These are phyloP conservation scores for Ptilonorhynchus violaceus DNA, from an alignment of 2,113 vertebrate species.

Conservation along the genomic window DNA sequence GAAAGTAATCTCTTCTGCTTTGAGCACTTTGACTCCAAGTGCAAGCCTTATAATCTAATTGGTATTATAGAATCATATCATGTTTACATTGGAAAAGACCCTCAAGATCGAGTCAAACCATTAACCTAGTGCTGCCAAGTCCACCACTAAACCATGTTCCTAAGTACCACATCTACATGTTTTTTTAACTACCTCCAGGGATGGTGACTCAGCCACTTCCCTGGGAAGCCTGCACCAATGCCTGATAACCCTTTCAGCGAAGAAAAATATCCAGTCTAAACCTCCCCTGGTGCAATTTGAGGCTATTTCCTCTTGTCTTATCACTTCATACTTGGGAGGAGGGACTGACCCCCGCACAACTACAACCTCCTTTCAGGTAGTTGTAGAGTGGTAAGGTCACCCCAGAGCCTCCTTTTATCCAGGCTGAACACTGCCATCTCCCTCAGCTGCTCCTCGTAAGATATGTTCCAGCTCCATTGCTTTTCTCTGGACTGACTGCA, in stretches of 20 bases:
- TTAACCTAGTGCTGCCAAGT: neutral
- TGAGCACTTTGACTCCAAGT: neutral
- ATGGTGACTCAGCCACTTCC: neutral
- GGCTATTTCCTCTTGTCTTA: neutral
- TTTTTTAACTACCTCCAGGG: neutral
- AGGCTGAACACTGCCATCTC: neutral
- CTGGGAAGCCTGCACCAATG: neutral
- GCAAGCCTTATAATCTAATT: neutral
- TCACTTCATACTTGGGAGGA: neutral
- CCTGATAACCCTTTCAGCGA: neutral
- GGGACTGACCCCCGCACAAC: neutral
- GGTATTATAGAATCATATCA: neutral
- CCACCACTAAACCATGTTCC: neutral
- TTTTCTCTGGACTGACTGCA: neutral
- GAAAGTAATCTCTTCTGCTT: slow-evolving; percentile 7
- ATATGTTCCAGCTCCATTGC: neutral
- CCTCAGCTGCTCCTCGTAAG: neutral
- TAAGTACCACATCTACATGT: neutral
- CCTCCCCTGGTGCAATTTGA: neutral
- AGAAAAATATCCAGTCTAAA: neutral
- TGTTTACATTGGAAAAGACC: neutral
- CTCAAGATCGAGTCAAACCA: neutral
- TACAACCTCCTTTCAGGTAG: neutral
- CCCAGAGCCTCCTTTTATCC: neutral
- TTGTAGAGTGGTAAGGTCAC: neutral